Percentiles rank a stretch among this genome's conserved stretches.
phyloP scores from a whole-genome alignment of 2,113 vertebrate genomes.

The Sander lucioperca region DNA sequence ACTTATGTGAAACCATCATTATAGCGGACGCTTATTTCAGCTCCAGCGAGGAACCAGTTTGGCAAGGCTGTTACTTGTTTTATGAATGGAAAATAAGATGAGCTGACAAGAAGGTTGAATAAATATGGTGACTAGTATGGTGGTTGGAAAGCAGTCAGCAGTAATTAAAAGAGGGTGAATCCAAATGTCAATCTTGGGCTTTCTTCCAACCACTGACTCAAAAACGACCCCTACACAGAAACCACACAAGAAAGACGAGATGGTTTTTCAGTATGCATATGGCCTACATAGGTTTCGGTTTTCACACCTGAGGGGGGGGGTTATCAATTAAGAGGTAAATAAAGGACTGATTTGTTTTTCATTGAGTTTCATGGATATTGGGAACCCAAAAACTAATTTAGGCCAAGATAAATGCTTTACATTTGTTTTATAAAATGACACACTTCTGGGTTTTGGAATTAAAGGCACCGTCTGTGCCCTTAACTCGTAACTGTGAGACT shows the following conservation, averaged over 20 bases:
- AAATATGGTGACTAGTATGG: not conserved
- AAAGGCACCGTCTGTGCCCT: not conserved
- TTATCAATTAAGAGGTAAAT: not conserved
- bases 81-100: constrained; percentile 22
- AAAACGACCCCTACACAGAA: constrained; percentile 56
- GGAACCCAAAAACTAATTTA: not conserved
- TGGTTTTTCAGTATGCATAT: not conserved
- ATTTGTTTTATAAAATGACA: constrained; percentile 9
- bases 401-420: not conserved
- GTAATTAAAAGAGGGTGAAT: constrained; percentile 22
- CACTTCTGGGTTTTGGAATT: not conserved
- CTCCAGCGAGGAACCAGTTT: not conserved
- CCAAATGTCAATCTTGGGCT: constrained; percentile 9
- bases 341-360: no score
- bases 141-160: constrained; percentile 61
- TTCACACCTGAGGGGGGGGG: not conserved
- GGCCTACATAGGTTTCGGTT: constrained; percentile 43
- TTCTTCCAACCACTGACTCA: constrained; percentile 42
- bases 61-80: not conserved
- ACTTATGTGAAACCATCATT: not conserved
- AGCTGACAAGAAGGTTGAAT: not conserved
- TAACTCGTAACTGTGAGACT: not conserved
- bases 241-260: constrained; percentile 53
- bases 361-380: not conserved
- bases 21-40: not conserved